Percentiles rank a stretch among this genome's conserved stretches.
Conservation (phyloP, 2,797 vertebrate species). For the Aldrovandia affinis region DNA sequence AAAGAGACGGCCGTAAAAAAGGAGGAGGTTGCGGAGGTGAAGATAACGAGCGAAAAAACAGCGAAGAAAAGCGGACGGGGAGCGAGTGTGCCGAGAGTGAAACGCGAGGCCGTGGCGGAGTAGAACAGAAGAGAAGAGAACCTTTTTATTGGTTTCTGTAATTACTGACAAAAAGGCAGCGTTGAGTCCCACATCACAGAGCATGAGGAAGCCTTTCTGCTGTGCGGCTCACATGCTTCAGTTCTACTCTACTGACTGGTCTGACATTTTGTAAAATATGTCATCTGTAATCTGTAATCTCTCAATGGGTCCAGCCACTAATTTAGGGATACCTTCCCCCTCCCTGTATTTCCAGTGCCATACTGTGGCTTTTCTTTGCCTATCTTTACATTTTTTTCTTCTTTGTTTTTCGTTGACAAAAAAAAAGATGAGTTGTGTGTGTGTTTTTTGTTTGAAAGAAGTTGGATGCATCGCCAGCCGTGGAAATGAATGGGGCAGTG, state of each 20-base stretch:
- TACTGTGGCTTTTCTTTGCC: neutral
- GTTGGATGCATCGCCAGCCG: neutral
- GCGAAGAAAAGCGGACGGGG: conserved; percentile 26
- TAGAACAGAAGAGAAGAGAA: neutral
- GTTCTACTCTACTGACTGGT: no score
- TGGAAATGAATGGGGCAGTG: neutral
- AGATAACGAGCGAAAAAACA: conserved; percentile 28
- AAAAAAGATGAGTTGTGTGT: neutral
- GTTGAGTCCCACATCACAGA: no score
- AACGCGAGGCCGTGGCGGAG: conserved; percentile 40
- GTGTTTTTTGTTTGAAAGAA: neutral
- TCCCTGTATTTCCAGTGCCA: neutral
- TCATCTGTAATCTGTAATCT: no score
- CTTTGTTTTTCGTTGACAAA: neutral
- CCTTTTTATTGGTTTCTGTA: neutral
- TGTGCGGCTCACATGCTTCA: no score
- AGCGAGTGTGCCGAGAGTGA: conserved; percentile 45
- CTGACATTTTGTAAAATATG: no score
- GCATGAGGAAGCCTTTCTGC: no score
- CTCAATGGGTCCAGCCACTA: neutral
- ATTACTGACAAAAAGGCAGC: no score
- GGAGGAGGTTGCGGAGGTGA: conserved; percentile 27
- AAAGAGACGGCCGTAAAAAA: conserved; percentile 54
- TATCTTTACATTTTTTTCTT: neutral
- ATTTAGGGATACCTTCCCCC: neutral